These are phyloP conservation scores for Trichopria drosophilae DNA, from an alignment of 2,888 invertebrate species.

Conservation along the genomic window DNA sequence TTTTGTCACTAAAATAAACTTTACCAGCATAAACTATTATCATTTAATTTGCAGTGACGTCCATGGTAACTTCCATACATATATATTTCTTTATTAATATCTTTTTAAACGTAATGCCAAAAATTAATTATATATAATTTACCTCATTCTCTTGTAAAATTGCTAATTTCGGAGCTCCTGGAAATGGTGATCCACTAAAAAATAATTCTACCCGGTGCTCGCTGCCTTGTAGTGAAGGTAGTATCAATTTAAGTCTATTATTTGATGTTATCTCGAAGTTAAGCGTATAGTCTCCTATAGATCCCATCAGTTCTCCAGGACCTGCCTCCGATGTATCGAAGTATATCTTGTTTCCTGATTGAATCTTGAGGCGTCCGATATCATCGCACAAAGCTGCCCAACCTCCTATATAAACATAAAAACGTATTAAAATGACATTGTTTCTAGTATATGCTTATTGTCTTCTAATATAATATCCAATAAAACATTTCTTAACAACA, in stretches of 20 bases:
- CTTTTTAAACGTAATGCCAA: neutral
- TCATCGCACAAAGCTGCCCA: conserved; percentile 83
- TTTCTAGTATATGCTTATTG: conserved; percentile 2
- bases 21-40: too few species aligned
- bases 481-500: conserved; percentile 5
- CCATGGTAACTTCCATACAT: too few species aligned
- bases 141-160: conserved; percentile 51
- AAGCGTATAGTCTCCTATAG: conserved; percentile 60
- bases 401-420: conserved; percentile 65
- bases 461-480: too few species aligned
- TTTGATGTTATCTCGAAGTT: conserved; percentile 54
- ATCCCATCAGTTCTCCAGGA: conserved; percentile 76
- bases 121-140: conserved; percentile 8
- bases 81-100: neutral
- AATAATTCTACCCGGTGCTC: conserved; percentile 63
- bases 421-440: conserved; percentile 3
- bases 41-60: too few species aligned
- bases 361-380: conserved; percentile 70
- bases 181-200: conserved; percentile 62
- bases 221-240: conserved; percentile 45
- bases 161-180: conserved; percentile 56
- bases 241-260: conserved; percentile 50
- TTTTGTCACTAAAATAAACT: too few species aligned
- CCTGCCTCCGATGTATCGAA: conserved; percentile 90
- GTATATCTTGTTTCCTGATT: conserved; percentile 73